Base-by-base conservation (phyloP, 1,140 invertebrate species). In the Drosophila sechellia region DNA sequence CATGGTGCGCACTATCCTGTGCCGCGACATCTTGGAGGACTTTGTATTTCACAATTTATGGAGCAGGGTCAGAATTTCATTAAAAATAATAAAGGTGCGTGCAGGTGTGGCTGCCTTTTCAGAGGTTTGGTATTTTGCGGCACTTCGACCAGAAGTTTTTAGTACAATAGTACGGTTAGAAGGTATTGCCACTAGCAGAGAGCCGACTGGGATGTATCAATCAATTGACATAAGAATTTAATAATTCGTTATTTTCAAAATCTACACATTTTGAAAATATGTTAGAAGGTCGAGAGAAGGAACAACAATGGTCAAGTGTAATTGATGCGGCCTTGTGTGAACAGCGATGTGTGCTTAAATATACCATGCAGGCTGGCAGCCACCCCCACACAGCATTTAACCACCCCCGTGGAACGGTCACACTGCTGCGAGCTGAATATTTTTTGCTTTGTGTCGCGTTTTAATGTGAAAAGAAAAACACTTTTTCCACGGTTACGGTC, bases 1-100 rank as follows among this genome's bases (percentile, higher is more conserved):
- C 93, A 96, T 95, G 68, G 94, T 95, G 58, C 96, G 93, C 45
- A 97, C 94, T 92, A 96, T 96, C 64, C 96, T 93, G 92, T 97
- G 96, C 15, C 96, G 95, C 63, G 96, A 95, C 96, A 97, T 97
- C 77, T 90, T 93, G 46, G 0, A 31, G 3, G 27, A 3, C 10
- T 57, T 12, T 50, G 20, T 50, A 68, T 87, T 84, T 87, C 83
- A 76, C 79, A 89, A 87, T 89, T 70, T 60, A 54, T 58, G 39
- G 22, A 42, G 52, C 59, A 40, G 34, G 68, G 20, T 56, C 48
- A 63, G 52, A 79, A 79, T 54, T 73, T 54, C 70, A 74, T 68
- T 40, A n/a, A 75, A 79, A 80, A 56, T 70, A 70, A 15, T 37
- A 50, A 3, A 63, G 61, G 37, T 31, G 42, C 50, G 43, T 35